phyloP scores from a whole-genome alignment of 2,113 vertebrate species.

The Nycticryphes semicollaris region DNA sequence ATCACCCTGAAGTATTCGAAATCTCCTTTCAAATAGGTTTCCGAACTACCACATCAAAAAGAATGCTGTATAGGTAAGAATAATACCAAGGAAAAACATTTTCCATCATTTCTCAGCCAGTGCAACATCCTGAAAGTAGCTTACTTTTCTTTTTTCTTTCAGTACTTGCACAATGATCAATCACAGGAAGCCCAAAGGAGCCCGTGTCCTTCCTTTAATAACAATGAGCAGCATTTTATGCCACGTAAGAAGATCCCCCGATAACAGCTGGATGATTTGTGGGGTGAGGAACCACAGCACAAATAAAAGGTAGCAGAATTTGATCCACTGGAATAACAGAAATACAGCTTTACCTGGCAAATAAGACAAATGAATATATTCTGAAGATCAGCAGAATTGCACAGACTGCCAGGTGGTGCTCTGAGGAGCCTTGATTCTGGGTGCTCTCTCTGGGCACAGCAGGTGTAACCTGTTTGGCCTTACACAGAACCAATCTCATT shows the following conservation, averaged over 20 bases:
- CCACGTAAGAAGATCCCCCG: neutral
- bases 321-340: neutral
- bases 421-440: neutral
- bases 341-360: neutral
- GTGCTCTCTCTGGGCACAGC: neutral
- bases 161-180: neutral
- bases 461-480: neutral
- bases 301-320: neutral
- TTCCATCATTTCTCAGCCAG: neutral
- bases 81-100: neutral
- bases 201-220: neutral
- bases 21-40: neutral
- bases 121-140: neutral
- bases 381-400: neutral
- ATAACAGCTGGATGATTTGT: neutral
- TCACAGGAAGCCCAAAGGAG: neutral
- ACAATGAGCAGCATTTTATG: neutral
- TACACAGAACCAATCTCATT: neutral
- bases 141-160: neutral
- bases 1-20: neutral
- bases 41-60: neutral
- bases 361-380: neutral
- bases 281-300: neutral
- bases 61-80: neutral
- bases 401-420: neutral